phyloP scores from a whole-genome alignment of 2,797 vertebrate species.

The Lepidocolaptes lacrymiger region DNA sequence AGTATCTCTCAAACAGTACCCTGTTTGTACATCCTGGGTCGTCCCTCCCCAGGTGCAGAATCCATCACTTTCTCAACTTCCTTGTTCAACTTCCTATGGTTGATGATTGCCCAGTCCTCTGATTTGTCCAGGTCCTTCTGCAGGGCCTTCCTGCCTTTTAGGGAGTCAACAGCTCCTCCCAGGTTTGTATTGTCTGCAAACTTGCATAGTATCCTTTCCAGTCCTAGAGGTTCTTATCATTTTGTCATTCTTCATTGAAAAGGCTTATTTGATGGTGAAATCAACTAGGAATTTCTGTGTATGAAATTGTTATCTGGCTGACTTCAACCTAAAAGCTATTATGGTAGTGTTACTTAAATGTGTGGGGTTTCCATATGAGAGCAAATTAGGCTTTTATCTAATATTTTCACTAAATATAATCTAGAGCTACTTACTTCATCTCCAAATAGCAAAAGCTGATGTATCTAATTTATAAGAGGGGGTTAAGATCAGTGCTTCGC shows the following conservation, averaged over 20 bases:
- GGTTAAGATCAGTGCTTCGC: neutral
- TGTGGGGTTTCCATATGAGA: neutral
- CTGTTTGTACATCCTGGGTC: neutral
- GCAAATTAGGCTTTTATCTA: constrained; percentile 1
- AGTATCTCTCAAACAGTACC: no score
- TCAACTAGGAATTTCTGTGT: constrained; percentile 30
- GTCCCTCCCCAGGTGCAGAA: neutral
- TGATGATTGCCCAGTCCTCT: neutral
- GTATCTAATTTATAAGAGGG: neutral
- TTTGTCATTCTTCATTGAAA: neutral
- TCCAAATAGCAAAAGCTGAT: neutral
- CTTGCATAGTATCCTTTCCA: neutral
- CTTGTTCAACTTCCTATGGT: neutral
- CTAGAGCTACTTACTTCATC: neutral
- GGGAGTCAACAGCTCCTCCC: neutral
- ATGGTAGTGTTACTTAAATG: neutral
- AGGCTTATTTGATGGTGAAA: constrained; percentile 44
- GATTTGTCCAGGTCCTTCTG: neutral
- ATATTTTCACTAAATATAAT: constrained; percentile 11
- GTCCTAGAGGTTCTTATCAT: neutral
- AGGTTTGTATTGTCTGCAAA: neutral
- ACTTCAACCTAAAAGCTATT: constrained; percentile 4
- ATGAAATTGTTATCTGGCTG: constrained; percentile 7
- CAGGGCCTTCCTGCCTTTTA: neutral
- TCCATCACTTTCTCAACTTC: neutral